Evolutionary conservation across 2,113 vertebrate species (phyloP), one percentile per base, ranked within the genome.

Genomic region (Synodontis membranacea): DNA sequence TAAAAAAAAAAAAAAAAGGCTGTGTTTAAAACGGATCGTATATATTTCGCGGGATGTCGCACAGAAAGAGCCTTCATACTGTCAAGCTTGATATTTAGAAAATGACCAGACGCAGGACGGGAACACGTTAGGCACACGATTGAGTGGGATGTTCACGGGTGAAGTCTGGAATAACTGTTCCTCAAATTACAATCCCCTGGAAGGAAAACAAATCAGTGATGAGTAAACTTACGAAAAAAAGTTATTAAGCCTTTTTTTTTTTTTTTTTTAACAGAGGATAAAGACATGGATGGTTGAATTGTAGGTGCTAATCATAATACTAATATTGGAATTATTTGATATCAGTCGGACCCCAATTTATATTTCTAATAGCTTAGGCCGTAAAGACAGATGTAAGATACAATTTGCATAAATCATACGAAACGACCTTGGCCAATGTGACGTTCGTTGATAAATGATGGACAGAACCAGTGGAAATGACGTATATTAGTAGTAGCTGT

Each of bases 181-280:
- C 60, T 88, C 85, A 85, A 82, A 48, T 87, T 56, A 79, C 58
- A 84, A 23, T 31, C 85, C 34, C 66, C 88, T 89, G 80, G 2
- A 62, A 83, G 46, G 44, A 70, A 60, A 14, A 60, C 12, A 86
- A 37, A 12, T n/a, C 5, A 39, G 31, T 54, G 39, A 56, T 25
- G 39, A 12, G 31, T 79, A 54, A 56, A 10, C n/a, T 21, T 52
- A 0, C 3, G 5, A 74, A 9, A 44, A 44, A 44, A 5, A 23
- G 31, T 17, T 74, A 25, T 25, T 42, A 25, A 74, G 3, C 25
- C 21, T 23, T 39, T 1, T 44, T n/a, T n/a, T n/a, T n/a, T n/a
- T n/a, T n/a, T n/a, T n/a, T n/a, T n/a, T n/a, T n/a, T n/a, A n/a
- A 25, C 21, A 14, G 8, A 42, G 34, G 42, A 42, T 4, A 72